Base-by-base conservation (phyloP, 1,140 invertebrate genomes). In the Rhopalosiphum padi region DNA sequence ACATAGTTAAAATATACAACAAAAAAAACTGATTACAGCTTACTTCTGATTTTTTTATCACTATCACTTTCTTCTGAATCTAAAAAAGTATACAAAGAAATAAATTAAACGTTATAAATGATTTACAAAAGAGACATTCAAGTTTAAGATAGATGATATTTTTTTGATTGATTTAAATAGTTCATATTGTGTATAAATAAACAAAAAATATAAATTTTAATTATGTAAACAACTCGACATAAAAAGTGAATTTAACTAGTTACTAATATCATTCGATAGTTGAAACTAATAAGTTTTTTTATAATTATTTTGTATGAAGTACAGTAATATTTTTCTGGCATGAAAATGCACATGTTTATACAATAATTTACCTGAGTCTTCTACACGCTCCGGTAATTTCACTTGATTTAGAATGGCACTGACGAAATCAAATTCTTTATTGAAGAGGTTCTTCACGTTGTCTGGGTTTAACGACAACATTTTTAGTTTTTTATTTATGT, bases 341-440 rank as follows among this genome's bases (percentile, higher is more conserved):
- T 9, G 7, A 25, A 91, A 46, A 83, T 51, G 82, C 48, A 85
- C 82, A 55, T 86, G 91, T 85, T 83, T 22, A n/a, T 25, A 21
- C 6, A 60, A 25, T 43, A 60, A 68, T 93, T 53, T 93, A 93
- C 91, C 91, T 43, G 91, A 93, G 55, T 93, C 82, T 93, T 93
- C 91, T 25, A 86, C 82, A 0, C 91, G 91, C 35, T 86, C 46
- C 21, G 91, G 91, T 15, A 93, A 18, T 93, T 93, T 93, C 23
- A 93, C 91, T 86, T 93, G 91, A 53, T 53, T 86, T 25, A 93
- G 55, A 4, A 93, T 21, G 11, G n/a, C 30, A 43, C 48, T 86
- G 21, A 93, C 48, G 48, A 93, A 93, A 83, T 93, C 25, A 15
- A 55, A 93, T 93, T 93, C 91, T 55, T 86, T 93, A 85, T 93